Evolutionary conservation across 2,113 vertebrate species (phyloP).

Genomic region (Charina bottae): DNA sequence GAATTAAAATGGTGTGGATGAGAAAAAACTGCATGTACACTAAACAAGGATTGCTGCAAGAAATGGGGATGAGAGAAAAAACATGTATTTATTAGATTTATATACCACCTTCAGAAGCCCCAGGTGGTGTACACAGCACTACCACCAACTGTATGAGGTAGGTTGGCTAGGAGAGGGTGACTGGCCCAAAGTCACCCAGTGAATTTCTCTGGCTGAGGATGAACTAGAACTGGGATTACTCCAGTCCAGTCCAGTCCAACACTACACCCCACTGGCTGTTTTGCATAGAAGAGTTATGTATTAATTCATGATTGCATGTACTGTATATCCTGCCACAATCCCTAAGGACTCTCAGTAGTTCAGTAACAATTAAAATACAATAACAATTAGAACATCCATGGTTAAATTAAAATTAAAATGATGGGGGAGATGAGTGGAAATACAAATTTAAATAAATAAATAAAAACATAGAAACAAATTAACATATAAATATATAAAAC

Average conservation of each 20-base stretch:
- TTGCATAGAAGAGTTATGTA: background rate
- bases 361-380: background rate
- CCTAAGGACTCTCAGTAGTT: background rate
- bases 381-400: background rate
- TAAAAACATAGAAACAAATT: background rate
- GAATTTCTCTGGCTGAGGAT: background rate
- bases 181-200: background rate
- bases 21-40: background rate
- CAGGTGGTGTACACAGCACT: background rate
- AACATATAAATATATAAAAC: background rate
- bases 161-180: background rate
- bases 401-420: background rate
- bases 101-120: background rate
- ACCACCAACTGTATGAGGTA: background rate
- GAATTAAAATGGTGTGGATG: background rate
- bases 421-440: too few relatives aligned
- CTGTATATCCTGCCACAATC: background rate
- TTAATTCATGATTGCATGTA: background rate
- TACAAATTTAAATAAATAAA: too few relatives aligned
- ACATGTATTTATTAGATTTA: background rate
- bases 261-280: background rate
- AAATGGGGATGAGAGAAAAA: background rate
- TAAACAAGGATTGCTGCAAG: background rate
- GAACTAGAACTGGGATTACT: background rate
- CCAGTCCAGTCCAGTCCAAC: background rate